These are phyloP conservation scores for Microctonus hyperodae DNA, from an alignment of 2,888 invertebrate genomes.

Conservation along the genomic window DNA sequence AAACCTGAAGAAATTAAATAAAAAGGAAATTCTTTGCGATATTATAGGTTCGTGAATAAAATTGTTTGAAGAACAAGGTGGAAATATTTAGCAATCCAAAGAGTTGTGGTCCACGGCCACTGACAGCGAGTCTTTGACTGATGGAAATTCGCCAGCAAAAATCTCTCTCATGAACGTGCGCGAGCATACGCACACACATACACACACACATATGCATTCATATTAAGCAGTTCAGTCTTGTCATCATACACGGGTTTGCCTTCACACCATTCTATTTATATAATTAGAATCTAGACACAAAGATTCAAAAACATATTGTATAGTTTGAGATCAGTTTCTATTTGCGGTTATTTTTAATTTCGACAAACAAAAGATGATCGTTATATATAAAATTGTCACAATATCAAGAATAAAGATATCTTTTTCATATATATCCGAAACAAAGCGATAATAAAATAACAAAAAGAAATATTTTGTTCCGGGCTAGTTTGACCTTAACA, in stretches of 20 bases:
- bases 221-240: constrained; percentile 49
- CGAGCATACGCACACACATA: neutral
- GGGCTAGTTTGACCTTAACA: neutral
- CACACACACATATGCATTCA: constrained; percentile 42
- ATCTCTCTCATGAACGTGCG: constrained; percentile 31
- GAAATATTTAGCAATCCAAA: constrained; percentile 1
- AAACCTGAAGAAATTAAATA: neutral
- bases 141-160: constrained; percentile 49
- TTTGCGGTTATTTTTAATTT: constrained; percentile 19
- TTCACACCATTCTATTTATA: constrained; percentile 39
- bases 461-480: neutral
- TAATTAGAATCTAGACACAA: constrained; percentile 32
- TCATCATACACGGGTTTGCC: constrained; percentile 23
- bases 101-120: constrained; percentile 35
- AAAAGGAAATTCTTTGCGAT: constrained; percentile 1
- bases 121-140: constrained; percentile 61
- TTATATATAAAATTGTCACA: neutral
- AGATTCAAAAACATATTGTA: constrained; percentile 21
- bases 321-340: constrained; percentile 17
- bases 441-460: neutral
- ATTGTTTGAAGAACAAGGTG: neutral
- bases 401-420: neutral
- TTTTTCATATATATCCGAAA: neutral
- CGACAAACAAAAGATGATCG: neutral
- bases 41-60: neutral